A percentile compares a stretch with the other conserved stretches of the same genome.
phyloP scores from a whole-genome alignment of 2,888 invertebrate species.

The Lasioglossum pauxillum region DNA sequence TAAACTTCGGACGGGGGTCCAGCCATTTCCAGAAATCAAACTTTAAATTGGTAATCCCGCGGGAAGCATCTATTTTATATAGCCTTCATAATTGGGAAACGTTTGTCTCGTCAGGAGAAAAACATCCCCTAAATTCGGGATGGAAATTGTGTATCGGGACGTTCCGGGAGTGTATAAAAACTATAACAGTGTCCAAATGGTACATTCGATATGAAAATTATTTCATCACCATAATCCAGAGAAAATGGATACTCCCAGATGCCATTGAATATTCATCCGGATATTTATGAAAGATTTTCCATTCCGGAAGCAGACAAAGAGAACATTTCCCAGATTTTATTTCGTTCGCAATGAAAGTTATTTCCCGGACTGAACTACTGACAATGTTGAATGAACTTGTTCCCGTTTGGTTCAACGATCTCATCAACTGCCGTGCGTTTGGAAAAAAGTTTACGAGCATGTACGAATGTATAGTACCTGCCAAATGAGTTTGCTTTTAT shows the following conservation, averaged over 20 bases:
- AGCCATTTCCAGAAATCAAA: not conserved
- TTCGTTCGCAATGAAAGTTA: not conserved
- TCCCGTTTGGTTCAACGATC: not conserved
- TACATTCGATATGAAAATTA: too few species aligned
- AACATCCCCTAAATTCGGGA: not conserved
- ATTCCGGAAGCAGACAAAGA: not conserved
- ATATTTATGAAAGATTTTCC: not conserved
- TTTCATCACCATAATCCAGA: not conserved
- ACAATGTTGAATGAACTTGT: constrained; percentile 1
- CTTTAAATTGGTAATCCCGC: not conserved
- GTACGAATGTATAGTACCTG: not conserved
- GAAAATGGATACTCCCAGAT: not conserved
- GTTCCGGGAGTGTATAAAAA: not conserved
- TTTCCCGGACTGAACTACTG: not conserved
- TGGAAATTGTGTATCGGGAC: not conserved
- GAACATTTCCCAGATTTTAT: not conserved
- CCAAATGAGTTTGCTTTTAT: not conserved
- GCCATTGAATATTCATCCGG: not conserved
- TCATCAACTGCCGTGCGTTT: not conserved
- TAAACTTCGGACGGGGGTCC: not conserved
- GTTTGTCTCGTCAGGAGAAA: not conserved
- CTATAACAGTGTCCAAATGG: not conserved
- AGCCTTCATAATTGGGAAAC: not conserved
- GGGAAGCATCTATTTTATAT: not conserved
- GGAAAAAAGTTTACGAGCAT: not conserved